Evolutionary conservation across 2,888 invertebrate species (phyloP), one percentile per base, ranked within the genome.

Genomic region (Endomychus coccineus): DNA sequence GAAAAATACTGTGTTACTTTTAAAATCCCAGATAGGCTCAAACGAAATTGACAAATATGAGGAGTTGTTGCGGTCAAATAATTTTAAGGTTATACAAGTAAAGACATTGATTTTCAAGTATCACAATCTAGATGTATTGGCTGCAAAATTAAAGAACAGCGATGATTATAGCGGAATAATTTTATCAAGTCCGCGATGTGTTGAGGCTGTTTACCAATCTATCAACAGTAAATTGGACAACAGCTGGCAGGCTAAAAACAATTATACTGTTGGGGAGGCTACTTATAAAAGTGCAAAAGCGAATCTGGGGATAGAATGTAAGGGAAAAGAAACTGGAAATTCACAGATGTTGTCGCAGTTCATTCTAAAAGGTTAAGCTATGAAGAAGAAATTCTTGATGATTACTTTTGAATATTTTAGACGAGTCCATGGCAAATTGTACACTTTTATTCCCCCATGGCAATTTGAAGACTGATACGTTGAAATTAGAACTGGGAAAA

Each of bases 371-470:
- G 38, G 38, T 38, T 14, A 28, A 28, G 3, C 9, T 13, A 19
- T 19, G 6, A 19, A 19, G 21, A 19, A 7, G 6, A 19, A 19
- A 19, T n/a, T 19, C n/a, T 19, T 19, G 21, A 19, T n/a, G n/a
- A 19, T n/a, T n/a, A n/a, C n/a, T n/a, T n/a, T n/a, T n/a, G n/a
- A n/a, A n/a, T n/a, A n/a, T n/a, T n/a, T n/a, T n/a, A n/a, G n/a
- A n/a, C n/a, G n/a, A n/a, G n/a, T n/a, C n/a, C n/a, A n/a, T n/a
- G n/a, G n/a, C n/a, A n/a, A n/a, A n/a, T n/a, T n/a, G n/a, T n/a
- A n/a, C 72, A 2, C 65, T 75, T 35, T 48, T 76, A 24, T 65
- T 72, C 56, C 75, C 75, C 0, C 74, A 73, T 58, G 73, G 75
- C 3, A 75, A 73, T 55, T 55, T 75, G 33, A 70, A 70, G 33